Percentiles rank a stretch among this genome's conserved stretches.
phyloP scores from a whole-genome alignment of 1,140 invertebrate species.

The Littorina saxatilis region DNA sequence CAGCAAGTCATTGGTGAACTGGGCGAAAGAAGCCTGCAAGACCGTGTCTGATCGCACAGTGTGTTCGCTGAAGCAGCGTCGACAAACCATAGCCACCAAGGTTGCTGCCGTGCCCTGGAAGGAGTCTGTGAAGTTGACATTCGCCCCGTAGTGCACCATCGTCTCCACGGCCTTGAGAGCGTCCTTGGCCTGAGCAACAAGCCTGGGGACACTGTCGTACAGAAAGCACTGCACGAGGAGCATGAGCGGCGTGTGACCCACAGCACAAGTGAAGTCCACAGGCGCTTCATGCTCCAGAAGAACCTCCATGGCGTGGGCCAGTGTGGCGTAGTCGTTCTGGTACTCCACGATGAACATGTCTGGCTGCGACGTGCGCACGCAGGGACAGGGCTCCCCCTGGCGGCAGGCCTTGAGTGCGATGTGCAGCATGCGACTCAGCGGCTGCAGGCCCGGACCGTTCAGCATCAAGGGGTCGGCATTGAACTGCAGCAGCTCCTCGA shows the following conservation, averaged over 20 bases:
- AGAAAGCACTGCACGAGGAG: slow-evolving; percentile 65
- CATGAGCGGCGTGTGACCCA: slow-evolving; percentile 67
- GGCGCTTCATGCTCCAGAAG: slow-evolving; percentile 61
- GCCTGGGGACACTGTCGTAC: slow-evolving; percentile 53
- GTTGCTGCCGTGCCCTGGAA: slow-evolving; percentile 54
- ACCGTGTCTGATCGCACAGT: not conserved
- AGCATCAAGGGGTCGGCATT: slow-evolving; percentile 67
- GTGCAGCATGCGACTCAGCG: slow-evolving; percentile 68
- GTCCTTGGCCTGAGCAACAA: slow-evolving; percentile 50
- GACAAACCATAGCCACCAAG: slow-evolving; percentile 58
- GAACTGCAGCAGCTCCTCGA: slow-evolving; percentile 64
- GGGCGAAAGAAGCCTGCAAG: slow-evolving; percentile 49
- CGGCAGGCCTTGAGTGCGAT: slow-evolving; percentile 63
- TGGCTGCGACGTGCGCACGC: slow-evolving; percentile 59
- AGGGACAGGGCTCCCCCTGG: slow-evolving; percentile 40
- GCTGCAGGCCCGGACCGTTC: slow-evolving; percentile 60
- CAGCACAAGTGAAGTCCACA: slow-evolving; percentile 56
- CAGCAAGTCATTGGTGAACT: slow-evolving; percentile 60
- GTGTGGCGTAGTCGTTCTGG: slow-evolving; percentile 59
- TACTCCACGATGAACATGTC: slow-evolving; percentile 61
- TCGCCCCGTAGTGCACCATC: slow-evolving; percentile 63
- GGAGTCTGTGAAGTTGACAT: slow-evolving; percentile 59
- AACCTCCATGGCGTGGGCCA: slow-evolving; percentile 58
- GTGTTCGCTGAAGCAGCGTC: slow-evolving; percentile 45
- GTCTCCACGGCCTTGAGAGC: slow-evolving; percentile 55